phyloP scores from a whole-genome alignment of 2,888 invertebrate genomes.

The Clunio marinus region DNA sequence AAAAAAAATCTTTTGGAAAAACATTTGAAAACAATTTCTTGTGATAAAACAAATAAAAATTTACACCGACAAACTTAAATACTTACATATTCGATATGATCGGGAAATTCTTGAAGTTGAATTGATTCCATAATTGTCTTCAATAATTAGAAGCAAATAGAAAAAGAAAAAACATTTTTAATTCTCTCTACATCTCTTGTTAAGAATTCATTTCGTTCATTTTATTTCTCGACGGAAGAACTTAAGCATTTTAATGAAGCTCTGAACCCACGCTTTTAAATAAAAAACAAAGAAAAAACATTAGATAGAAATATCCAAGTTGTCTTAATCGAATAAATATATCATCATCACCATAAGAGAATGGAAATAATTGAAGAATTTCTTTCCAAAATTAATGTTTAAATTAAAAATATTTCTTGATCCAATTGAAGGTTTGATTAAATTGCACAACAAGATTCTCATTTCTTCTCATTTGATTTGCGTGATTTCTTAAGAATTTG shows the following conservation, averaged over 20 bases:
- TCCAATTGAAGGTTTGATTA: too few species aligned
- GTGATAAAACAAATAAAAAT: constrained; percentile 21
- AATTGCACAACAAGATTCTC: too few species aligned
- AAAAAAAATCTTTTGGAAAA: neutral
- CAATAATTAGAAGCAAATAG: too few species aligned
- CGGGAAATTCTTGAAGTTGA: neutral
- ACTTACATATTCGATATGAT: too few species aligned
- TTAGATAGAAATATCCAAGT: constrained; percentile 35
- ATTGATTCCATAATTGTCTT: neutral
- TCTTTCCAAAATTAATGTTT: too few species aligned
- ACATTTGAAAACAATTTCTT: neutral
- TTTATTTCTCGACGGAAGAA: neutral
- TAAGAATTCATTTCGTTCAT: neutral
- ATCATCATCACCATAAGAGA: constrained; percentile 24
- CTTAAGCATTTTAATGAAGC: neutral
- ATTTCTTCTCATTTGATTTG: too few species aligned
- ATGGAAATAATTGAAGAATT: too few species aligned
- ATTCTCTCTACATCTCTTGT: neutral
- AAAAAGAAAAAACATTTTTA: neutral
- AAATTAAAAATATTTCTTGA: too few species aligned
- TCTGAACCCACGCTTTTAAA: constrained; percentile 10
- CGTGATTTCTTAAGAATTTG: too few species aligned
- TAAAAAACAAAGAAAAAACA: neutral
- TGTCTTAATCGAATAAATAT: constrained; percentile 24
- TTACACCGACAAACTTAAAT: neutral